Evolutionary conservation across 23 tunicate species (phyloP).

Genomic region (Botrylloides violaceus): DNA sequence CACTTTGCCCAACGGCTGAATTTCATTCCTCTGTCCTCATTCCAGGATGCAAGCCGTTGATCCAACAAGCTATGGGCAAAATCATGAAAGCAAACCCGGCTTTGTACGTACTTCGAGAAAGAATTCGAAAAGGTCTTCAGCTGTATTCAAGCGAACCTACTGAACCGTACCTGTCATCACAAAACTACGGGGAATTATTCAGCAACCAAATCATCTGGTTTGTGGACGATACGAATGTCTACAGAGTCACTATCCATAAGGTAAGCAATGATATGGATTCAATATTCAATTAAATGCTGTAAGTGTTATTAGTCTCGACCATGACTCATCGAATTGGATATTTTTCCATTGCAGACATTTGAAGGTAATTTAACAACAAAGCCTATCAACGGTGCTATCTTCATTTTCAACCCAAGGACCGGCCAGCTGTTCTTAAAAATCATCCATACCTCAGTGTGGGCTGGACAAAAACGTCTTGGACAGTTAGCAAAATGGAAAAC

Average conservation of each 20-base stretch:
- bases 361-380: slow-evolving; percentile 99
- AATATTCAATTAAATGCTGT: too few species aligned
- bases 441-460: slow-evolving; percentile 99
- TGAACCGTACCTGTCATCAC: slow-evolving; percentile 98
- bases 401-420: slow-evolving; percentile 98
- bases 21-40: too few species aligned
- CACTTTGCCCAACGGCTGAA: too few species aligned
- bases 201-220: slow-evolving; percentile 99
- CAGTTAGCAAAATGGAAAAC: slow-evolving; percentile 99
- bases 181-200: slow-evolving; percentile 97
- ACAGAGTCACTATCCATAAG: slow-evolving; percentile 99
- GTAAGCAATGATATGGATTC: too few species aligned
- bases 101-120: slow-evolving; percentile 83
- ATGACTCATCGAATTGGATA: too few species aligned
- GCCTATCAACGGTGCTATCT: slow-evolving; percentile 99
- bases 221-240: slow-evolving; percentile 98
- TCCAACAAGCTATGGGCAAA: slow-evolving; percentile 98
- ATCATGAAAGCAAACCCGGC: slow-evolving; percentile 99
- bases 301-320: too few species aligned
- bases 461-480: slow-evolving; percentile 99
- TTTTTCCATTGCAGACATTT: slow-evolving; percentile 61
- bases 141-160: slow-evolving; percentile 98
- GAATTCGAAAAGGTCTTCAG: slow-evolving; percentile 91
- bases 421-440: slow-evolving; percentile 98
- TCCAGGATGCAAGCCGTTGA: slow-evolving; percentile 85